A percentile compares a stretch with the other conserved stretches of the same genome.
These are phyloP conservation scores for Blastobasis lacticolella DNA, from an alignment of 2,888 invertebrate genomes.

Conservation along the genomic window DNA sequence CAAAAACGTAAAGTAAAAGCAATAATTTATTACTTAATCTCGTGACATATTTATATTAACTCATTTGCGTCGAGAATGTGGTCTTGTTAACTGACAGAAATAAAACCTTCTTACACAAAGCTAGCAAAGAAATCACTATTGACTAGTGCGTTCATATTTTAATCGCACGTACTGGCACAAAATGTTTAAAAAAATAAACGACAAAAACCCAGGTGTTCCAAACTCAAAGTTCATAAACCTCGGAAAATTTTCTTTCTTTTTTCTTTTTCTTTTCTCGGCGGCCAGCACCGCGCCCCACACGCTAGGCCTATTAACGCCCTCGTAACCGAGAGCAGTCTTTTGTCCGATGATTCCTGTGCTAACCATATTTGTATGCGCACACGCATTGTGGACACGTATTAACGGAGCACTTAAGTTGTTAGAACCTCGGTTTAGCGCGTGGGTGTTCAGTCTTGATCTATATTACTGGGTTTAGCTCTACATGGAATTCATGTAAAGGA, in stretches of 20 bases:
- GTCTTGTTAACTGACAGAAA: no score
- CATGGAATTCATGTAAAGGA: no score
- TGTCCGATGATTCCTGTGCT: constrained; percentile 42
- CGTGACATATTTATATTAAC: not conserved
- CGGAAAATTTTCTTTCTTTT: no score
- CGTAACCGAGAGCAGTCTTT: constrained; percentile 41
- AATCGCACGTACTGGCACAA: not conserved
- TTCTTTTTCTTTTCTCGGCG: constrained; percentile 8
- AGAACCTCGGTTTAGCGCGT: constrained; percentile 39
- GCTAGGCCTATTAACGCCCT: constrained; percentile 45
- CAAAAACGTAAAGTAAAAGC: not conserved
- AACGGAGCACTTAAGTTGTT: constrained; percentile 60
- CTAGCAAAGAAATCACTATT: no score
- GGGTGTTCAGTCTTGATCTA: constrained; percentile 29
- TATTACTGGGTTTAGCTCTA: not conserved
- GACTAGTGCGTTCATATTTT: not conserved
- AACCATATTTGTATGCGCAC: constrained; percentile 39
- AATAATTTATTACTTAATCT: constrained; percentile 2
- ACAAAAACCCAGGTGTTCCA: not conserved
- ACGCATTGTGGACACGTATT: constrained; percentile 40
- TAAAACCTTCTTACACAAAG: no score
- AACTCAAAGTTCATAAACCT: no score
- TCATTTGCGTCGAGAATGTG: no score
- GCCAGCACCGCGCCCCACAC: constrained; percentile 31
- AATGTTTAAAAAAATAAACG: not conserved